Evolutionary conservation across 2,888 invertebrate species (phyloP).

Genomic region (Trichogramma evanescens): DNA sequence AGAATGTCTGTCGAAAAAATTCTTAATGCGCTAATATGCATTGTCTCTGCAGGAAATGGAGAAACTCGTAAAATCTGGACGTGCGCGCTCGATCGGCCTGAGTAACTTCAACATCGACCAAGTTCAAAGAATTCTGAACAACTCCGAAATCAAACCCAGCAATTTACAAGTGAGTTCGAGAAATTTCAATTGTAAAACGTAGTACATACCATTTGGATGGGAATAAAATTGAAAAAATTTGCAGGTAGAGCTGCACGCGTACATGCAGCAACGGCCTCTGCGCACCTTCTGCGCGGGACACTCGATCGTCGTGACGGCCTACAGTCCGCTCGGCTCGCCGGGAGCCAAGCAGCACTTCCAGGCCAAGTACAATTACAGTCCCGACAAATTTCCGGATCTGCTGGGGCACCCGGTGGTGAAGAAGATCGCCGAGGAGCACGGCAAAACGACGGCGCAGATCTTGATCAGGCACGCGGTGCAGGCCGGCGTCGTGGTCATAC

Average conservation of each 20-base stretch:
- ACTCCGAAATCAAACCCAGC: slow-evolving; percentile 61
- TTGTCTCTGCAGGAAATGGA: slow-evolving; percentile 60
- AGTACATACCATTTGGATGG: background rate
- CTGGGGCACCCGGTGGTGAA: slow-evolving; percentile 55
- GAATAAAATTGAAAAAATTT: background rate
- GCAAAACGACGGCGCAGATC: slow-evolving; percentile 64
- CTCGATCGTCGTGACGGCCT: slow-evolving; percentile 62
- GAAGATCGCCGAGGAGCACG: slow-evolving; percentile 54
- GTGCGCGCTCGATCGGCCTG: slow-evolving; percentile 65
- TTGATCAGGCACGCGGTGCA: slow-evolving; percentile 64
- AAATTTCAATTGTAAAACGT: background rate
- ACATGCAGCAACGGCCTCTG: slow-evolving; percentile 65
- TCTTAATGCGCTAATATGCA: background rate
- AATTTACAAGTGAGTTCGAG: slow-evolving; percentile 53
- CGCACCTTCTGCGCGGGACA: slow-evolving; percentile 57
- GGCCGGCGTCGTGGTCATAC: slow-evolving; percentile 64
- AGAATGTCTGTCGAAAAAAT: slow-evolving; percentile 1
- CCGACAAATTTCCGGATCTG: slow-evolving; percentile 52
- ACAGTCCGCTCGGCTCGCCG: slow-evolving; percentile 64
- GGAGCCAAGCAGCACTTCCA: slow-evolving; percentile 53
- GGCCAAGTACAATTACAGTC: slow-evolving; percentile 39
- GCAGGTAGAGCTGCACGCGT: slow-evolving; percentile 66
- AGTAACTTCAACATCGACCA: slow-evolving; percentile 74
- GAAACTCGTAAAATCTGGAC: slow-evolving; percentile 58
- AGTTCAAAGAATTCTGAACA: slow-evolving; percentile 56